Percentiles rank a stretch among this genome's conserved stretches.
Conservation (phyloP, 30 jellyfish, hydroid and myxozoan genomes). For the Aurelia sp. region DNA sequence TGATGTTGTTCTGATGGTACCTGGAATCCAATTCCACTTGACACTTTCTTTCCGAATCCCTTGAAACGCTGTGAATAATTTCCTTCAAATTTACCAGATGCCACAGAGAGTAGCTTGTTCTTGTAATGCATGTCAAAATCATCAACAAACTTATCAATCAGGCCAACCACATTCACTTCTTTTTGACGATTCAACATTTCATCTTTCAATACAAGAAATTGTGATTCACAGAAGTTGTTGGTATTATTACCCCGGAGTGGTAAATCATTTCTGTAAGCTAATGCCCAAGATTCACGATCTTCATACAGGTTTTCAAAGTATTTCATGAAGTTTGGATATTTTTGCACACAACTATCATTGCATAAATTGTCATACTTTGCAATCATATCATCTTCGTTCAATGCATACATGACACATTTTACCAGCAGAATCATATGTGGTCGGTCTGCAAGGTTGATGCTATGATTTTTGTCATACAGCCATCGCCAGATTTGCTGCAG, state of each 20-base stretch:
- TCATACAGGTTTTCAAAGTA: neutral
- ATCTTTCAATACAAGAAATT: slow-evolving; percentile 32
- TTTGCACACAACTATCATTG: neutral
- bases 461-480: too few relatives aligned
- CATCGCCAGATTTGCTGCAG: too few relatives aligned
- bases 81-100: slow-evolving; percentile 36
- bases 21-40: neutral
- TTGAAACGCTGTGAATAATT: slow-evolving; percentile 4
- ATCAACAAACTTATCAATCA: neutral
- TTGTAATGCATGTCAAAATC: slow-evolving; percentile 37
- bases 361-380: neutral
- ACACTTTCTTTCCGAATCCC: neutral
- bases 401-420: too few relatives aligned
- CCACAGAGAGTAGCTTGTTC: slow-evolving; percentile 29
- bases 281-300: slow-evolving; percentile 31
- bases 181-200: slow-evolving; percentile 13
- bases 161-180: slow-evolving; percentile 29
- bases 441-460: too few relatives aligned
- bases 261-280: slow-evolving; percentile 12
- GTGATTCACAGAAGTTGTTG: slow-evolving; percentile 30
- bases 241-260: slow-evolving; percentile 21
- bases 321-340: neutral
- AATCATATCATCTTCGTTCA: too few relatives aligned
- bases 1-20: neutral
- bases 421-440: too few relatives aligned